phyloP scores from a whole-genome alignment of 2,888 invertebrate species.

The Torymus tubicola region DNA sequence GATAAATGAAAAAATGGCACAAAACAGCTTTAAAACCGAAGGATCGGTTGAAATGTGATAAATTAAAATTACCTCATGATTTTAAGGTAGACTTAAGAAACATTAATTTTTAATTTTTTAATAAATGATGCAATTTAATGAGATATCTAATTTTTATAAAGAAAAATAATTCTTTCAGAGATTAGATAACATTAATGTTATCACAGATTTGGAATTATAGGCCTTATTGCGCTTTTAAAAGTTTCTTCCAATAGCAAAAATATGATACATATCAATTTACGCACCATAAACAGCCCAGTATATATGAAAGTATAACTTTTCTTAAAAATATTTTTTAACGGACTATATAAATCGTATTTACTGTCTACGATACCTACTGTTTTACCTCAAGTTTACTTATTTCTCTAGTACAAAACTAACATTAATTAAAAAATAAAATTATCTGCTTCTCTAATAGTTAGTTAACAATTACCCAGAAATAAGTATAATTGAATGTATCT shows the following conservation, averaged over 20 bases:
- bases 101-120: slow-evolving; percentile 8
- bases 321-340: slow-evolving; percentile 34
- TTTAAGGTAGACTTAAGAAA: slow-evolving; percentile 34
- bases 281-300: slow-evolving; percentile 5
- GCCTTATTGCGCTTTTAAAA: slow-evolving; percentile 37
- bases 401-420: slow-evolving; percentile 25
- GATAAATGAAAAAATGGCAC: slow-evolving; percentile 29
- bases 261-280: slow-evolving; percentile 38
- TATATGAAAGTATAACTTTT: slow-evolving; percentile 33
- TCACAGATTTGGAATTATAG: slow-evolving; percentile 26
- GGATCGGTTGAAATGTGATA: slow-evolving; percentile 52
- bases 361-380: slow-evolving; percentile 19
- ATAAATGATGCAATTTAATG: neutral
- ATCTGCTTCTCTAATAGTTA: slow-evolving; percentile 13
- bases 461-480: neutral
- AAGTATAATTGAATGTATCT: slow-evolving; percentile 36
- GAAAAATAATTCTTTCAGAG: slow-evolving; percentile 29
- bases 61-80: slow-evolving; percentile 45
- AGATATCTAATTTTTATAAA: slow-evolving; percentile 17
- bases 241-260: slow-evolving; percentile 39
- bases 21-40: slow-evolving; percentile 37
- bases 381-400: slow-evolving; percentile 10
- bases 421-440: slow-evolving; percentile 24
- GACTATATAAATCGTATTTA: slow-evolving; percentile 14
- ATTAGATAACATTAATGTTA: slow-evolving; percentile 32